Evolutionary conservation across 1,140 invertebrate species (phyloP), one percentile per base, ranked within the genome.

Genomic region (Ctenoplectra terminalis): DNA sequence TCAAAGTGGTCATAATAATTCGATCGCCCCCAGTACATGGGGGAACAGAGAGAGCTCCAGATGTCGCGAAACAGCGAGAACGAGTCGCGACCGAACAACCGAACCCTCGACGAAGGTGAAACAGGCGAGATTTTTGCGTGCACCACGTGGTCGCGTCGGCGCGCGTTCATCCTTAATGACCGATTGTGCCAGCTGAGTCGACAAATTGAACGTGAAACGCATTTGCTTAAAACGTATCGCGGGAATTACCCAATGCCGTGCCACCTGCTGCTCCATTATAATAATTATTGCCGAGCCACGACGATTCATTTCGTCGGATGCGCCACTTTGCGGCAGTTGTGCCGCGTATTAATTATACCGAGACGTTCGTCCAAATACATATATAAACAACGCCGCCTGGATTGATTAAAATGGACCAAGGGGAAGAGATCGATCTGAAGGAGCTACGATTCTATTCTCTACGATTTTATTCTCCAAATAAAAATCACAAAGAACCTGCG

Each of bases 221-320:
- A 90, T 92, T 92, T 91, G 89, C 91, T 88, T 90, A 90, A 92
- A 93, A 92, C 89, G 86, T 90, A 88, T 92, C 89, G 82, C 84
- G 50, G 61, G 85, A 87, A 85, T 88, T 87, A 81, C 81, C 52
- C 81, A 60, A 81, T 81, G 79, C 73, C 78, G 72, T 75, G 69
- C 87, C 92, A 93, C 90, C 91, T 93, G 91, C 91, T 92, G 85
- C 91, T 90, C 90, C 89, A 93, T 92, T 92, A 92, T 92, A 91
- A 92, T 92, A 93, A 92, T 92, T 92, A 92, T 92, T 89, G 87
- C 86, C 87, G 37, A 61, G 79, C 84, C 83, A 82, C 79, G 75
- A 82, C 89, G 85, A 92, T 92, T 90, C 90, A 91, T 91, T 89
- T 86, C 84, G 75, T 83, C 66, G 84, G 70, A 83, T 89, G 85